Conservation (phyloP, 2,888 invertebrate genomes). For the Papilio protenor region DNA sequence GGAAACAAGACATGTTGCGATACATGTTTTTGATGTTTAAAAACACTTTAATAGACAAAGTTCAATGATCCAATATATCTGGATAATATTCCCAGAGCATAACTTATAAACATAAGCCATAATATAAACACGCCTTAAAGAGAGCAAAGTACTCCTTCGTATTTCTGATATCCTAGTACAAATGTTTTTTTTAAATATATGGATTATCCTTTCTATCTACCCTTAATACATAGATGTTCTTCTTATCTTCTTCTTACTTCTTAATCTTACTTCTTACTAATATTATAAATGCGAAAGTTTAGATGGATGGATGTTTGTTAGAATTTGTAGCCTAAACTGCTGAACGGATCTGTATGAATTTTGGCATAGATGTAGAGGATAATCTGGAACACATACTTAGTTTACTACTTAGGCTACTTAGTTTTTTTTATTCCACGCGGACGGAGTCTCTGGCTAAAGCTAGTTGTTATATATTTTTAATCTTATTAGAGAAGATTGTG, state of each 20-base stretch:
- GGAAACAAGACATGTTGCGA: background rate
- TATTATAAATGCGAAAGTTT: too few relatives aligned
- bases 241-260: too few relatives aligned
- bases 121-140: background rate
- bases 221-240: background rate
- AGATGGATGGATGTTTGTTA: too few relatives aligned
- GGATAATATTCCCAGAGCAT: slow-evolving; percentile 7
- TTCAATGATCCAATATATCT: slow-evolving; percentile 13
- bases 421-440: too few relatives aligned
- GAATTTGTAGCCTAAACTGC: too few relatives aligned
- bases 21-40: background rate
- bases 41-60: background rate
- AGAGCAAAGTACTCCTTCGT: background rate
- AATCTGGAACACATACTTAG: too few relatives aligned
- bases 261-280: too few relatives aligned
- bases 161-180: slow-evolving; percentile 8
- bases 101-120: background rate
- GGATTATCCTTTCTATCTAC: background rate
- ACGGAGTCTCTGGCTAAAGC: too few relatives aligned
- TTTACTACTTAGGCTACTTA: too few relatives aligned
- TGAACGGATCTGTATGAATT: too few relatives aligned
- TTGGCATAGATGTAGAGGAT: too few relatives aligned
- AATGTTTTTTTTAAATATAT: background rate
- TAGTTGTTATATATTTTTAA: background rate
- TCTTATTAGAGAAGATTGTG: background rate